A percentile compares a stretch with the other conserved stretches of the same genome.
Evolutionary conservation across 2,888 invertebrate genomes (phyloP).

Genomic region (Leucoma salicis): DNA sequence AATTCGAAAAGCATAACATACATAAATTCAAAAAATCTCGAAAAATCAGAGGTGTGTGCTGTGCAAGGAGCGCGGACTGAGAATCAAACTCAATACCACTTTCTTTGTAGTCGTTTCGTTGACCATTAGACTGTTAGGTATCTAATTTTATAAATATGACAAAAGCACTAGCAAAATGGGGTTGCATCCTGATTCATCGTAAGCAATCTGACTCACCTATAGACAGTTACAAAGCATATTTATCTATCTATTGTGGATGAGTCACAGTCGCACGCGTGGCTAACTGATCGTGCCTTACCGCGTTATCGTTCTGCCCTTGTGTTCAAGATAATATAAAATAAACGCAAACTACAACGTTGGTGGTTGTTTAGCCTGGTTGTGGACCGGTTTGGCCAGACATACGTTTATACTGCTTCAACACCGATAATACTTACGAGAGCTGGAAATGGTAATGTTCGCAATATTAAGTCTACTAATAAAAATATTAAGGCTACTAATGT

Average conservation of each 20-base stretch:
- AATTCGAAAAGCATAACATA: too few relatives aligned
- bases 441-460: background rate
- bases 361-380: constrained; percentile 21
- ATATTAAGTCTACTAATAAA: background rate
- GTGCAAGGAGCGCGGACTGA: too few relatives aligned
- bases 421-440: constrained; percentile 18
- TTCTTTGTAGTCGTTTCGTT: too few relatives aligned
- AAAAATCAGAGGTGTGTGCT: too few relatives aligned
- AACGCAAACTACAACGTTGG: constrained; percentile 37
- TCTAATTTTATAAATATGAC: background rate
- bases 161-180: constrained; percentile 12
- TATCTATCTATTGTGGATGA: constrained; percentile 36
- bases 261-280: constrained; percentile 35
- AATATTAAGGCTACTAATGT: too few relatives aligned
- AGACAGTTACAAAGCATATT: constrained; percentile 20
- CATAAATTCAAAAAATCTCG: too few relatives aligned
- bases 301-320: constrained; percentile 30
- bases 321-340: constrained; percentile 31
- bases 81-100: too few relatives aligned
- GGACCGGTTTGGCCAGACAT: constrained; percentile 33
- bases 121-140: background rate
- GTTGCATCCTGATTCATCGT: constrained; percentile 43
- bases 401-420: constrained; percentile 32
- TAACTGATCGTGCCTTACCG: constrained; percentile 8
- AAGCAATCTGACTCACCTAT: constrained; percentile 41